These are phyloP conservation scores for Epinephelus moara DNA, from an alignment of 2,113 vertebrate species.

Conservation along the genomic window DNA sequence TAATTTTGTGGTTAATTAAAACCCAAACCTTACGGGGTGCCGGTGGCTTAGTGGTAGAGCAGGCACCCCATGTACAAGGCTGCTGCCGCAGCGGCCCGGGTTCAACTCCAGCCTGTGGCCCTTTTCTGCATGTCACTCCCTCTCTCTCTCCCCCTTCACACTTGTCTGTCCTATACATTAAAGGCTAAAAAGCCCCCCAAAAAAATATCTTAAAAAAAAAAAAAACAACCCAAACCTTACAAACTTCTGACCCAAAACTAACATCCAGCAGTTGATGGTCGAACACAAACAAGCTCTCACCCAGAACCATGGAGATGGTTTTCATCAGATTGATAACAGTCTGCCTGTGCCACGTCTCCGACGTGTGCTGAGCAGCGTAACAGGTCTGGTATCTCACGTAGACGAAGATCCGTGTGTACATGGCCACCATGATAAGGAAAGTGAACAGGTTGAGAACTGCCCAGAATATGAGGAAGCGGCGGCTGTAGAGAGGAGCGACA, in stretches of 20 bases:
- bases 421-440: constrained; percentile 90
- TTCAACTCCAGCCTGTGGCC: too few relatives aligned
- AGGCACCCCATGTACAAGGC: too few relatives aligned
- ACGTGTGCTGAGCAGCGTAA: constrained; percentile 83
- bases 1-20: neutral
- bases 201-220: too few relatives aligned
- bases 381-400: constrained; percentile 88
- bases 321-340: constrained; percentile 92
- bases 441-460: constrained; percentile 91
- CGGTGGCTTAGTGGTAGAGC: too few relatives aligned
- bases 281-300: constrained; percentile 78
- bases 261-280: neutral
- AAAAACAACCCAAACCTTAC: neutral
- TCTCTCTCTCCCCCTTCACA: too few relatives aligned
- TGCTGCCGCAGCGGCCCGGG: too few relatives aligned
- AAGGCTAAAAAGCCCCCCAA: too few relatives aligned
- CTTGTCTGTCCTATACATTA: too few relatives aligned
- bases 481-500: constrained; percentile 91
- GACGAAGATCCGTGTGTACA: constrained; percentile 92
- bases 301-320: constrained; percentile 92
- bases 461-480: constrained; percentile 93
- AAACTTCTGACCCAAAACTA: constrained; percentile 10
- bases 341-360: constrained; percentile 84
- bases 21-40: neutral
- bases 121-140: too few relatives aligned